Conservation (phyloP, 2,797 vertebrate species). For the Danio kyathit region DNA sequence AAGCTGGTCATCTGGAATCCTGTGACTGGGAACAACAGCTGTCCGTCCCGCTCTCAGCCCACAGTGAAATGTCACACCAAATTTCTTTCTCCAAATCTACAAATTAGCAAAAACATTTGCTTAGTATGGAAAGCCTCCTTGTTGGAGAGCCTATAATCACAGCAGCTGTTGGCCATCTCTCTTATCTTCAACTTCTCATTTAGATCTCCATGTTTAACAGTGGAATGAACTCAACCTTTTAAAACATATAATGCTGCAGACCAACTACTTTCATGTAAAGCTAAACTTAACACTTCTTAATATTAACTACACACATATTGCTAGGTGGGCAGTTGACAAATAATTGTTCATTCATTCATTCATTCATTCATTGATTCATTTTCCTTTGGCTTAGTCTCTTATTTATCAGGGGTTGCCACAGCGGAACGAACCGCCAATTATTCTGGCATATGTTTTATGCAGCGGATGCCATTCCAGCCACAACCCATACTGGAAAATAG, state of each 20-base stretch:
- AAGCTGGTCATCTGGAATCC: slow-evolving; percentile 48
- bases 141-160: slow-evolving; percentile 63
- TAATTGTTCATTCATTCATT: too few species aligned
- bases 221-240: background rate
- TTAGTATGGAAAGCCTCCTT: slow-evolving; percentile 66
- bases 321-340: too few species aligned
- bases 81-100: slow-evolving; percentile 72
- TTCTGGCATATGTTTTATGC: too few species aligned
- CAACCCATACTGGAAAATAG: too few species aligned
- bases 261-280: background rate
- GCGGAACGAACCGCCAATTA: too few species aligned
- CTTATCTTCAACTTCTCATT: slow-evolving; percentile 35
- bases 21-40: slow-evolving; percentile 71
- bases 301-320: background rate
- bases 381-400: too few species aligned
- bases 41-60: slow-evolving; percentile 71
- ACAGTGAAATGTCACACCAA: slow-evolving; percentile 79
- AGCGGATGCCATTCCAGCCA: too few species aligned
- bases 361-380: too few species aligned
- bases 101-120: slow-evolving; percentile 80
- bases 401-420: too few species aligned
- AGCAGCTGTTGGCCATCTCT: slow-evolving; percentile 18
- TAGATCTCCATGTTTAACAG: slow-evolving; percentile 20
- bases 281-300: background rate
- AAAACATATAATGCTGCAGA: background rate